Base-by-base conservation (phyloP, 2,888 invertebrate genomes). In the Lepidochrysops patricia region DNA sequence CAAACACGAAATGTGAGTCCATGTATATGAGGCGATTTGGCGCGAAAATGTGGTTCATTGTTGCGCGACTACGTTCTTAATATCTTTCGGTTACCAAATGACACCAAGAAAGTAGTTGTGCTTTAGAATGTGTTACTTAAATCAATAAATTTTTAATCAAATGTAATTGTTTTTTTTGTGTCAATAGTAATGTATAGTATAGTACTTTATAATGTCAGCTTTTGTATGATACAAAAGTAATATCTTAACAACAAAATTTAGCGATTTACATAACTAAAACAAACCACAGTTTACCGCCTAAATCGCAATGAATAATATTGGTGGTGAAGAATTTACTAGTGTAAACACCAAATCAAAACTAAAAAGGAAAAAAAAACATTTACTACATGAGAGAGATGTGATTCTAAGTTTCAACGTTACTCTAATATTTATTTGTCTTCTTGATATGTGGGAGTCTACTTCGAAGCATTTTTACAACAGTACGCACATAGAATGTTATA, bases 1-100 rank as follows among this genome's bases (percentile, higher is more conserved):
- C 82, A 87, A 86, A 88, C 79, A 85, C 72, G 82, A 77, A 61
- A 70, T 72, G 82, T 87, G 80, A 86, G 84, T 83, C 73, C 71
- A 75, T 81, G 80, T 79, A 67, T 65, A 61, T 64, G 64, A 65
- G 61, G 63, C 66, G 64, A 63, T 66, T 60, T 57, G 61, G 65
- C 62, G 63, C 62, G 63, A 67, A 69, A 66, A 65, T 49, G 37
- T 57, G 12, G 23, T 57, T 52, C 49, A 59, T 32, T 58, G 27
- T n/a, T n/a, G n/a, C n/a, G n/a, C 13, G 9, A 4, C 35, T 35
- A 37, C 43, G 43, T 19, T 23, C 43, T 43, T 23, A 43, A 19
- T 43, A 4, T 23, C 3, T 19, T 37, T 37, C 7, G 6, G 7
- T 37, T 19, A 9, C 19, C 43, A 12, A 43, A 3, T 9, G 43